Evolutionary conservation across 2,113 vertebrate genomes (phyloP).

Genomic region (Tragelaphus imberbis): DNA sequence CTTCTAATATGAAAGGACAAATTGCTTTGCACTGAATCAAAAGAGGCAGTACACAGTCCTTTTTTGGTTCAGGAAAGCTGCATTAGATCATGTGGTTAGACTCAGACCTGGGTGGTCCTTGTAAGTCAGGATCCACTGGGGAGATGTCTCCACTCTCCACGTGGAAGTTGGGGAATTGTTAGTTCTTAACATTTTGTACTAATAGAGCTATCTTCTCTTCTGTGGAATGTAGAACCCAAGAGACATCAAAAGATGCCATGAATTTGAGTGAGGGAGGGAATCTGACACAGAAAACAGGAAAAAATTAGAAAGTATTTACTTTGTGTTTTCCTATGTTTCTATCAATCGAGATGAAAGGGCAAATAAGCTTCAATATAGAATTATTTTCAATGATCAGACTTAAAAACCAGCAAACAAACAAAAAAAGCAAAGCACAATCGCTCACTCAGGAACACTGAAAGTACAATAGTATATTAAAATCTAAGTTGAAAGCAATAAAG

Average conservation of each 20-base stretch:
- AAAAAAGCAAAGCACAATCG: not conserved
- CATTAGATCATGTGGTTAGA: not conserved
- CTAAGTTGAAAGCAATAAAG: not conserved
- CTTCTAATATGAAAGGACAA: not conserved
- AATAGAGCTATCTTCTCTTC: not conserved
- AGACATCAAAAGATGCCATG: not conserved
- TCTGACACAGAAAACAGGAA: not conserved
- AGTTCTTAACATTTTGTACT: no score
- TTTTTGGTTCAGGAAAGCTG: not conserved
- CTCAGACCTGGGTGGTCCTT: not conserved
- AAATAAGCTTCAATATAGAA: not conserved
- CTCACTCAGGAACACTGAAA: not conserved
- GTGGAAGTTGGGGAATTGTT: not conserved
- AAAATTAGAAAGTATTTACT: not conserved
- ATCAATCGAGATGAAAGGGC: not conserved
- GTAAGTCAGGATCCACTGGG: not conserved
- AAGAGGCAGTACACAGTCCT: not conserved
- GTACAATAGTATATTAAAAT: not conserved
- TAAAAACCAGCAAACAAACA: not conserved
- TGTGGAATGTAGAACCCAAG: not conserved
- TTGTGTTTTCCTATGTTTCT: not conserved
- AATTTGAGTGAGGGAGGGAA: not conserved
- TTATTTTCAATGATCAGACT: not conserved
- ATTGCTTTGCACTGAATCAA: not conserved
- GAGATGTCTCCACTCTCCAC: not conserved